These are phyloP conservation scores for Petroica traversi DNA, from an alignment of 2,113 vertebrate species.

Conservation along the genomic window DNA sequence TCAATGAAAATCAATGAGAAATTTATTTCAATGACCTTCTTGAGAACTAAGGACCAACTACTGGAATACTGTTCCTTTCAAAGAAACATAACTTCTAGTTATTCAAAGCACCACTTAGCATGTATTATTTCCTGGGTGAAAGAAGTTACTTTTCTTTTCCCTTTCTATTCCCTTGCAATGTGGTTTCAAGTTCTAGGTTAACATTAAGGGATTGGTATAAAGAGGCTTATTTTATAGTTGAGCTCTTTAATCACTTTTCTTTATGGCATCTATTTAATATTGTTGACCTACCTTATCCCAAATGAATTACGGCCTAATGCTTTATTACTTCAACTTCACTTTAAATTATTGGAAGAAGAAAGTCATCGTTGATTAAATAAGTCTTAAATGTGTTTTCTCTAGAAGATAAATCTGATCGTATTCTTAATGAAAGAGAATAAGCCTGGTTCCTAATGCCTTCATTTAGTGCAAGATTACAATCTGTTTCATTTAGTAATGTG, in stretches of 20 bases:
- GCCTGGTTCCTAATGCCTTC: not conserved
- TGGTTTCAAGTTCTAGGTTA: slow-evolving; percentile 1
- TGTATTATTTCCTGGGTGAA: not conserved
- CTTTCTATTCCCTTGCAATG: not conserved
- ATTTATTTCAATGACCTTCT: not conserved
- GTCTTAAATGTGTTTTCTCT: slow-evolving; percentile 25
- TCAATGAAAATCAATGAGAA: not conserved
- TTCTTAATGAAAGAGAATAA: not conserved
- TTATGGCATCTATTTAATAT: slow-evolving; percentile 9
- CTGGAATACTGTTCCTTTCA: not conserved
- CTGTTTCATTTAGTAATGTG: slow-evolving; percentile 26
- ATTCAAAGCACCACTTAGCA: not conserved
- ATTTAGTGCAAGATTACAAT: slow-evolving; percentile 17
- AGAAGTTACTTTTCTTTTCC: not conserved
- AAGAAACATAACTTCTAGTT: not conserved
- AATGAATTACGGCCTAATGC: not conserved
- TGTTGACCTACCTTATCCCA: slow-evolving; percentile 16
- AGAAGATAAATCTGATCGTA: slow-evolving; percentile 16
- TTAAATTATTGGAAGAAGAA: slow-evolving; percentile 6
- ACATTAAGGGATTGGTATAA: not conserved
- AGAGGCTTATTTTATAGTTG: not conserved
- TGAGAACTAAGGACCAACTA: not conserved
- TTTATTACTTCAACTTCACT: slow-evolving; percentile 1
- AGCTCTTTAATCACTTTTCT: slow-evolving; percentile 27
- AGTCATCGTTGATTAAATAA: not conserved